phyloP scores from a whole-genome alignment of 2,888 invertebrate genomes.

The Drosophila birchii region DNA sequence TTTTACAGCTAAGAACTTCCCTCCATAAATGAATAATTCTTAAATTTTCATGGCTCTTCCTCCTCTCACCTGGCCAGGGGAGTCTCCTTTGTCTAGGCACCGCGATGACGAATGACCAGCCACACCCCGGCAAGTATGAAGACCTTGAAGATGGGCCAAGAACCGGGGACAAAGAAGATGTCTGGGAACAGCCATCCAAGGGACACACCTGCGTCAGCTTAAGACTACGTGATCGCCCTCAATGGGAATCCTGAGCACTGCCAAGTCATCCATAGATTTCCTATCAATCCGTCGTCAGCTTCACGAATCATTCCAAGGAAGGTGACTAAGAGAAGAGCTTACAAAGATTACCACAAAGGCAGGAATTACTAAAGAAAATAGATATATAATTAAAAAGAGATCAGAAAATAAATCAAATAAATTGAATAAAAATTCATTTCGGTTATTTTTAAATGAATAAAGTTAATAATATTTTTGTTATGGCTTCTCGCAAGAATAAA shows the following conservation, averaged over 20 bases:
- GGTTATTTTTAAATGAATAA: not conserved
- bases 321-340: not conserved
- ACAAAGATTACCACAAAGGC: not conserved
- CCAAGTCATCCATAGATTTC: not conserved
- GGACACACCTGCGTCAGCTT: slow-evolving; percentile 11
- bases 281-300: not conserved
- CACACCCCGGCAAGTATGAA: not conserved
- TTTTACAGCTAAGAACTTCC: not conserved
- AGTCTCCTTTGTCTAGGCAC: not conserved
- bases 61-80: not conserved
- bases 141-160: not conserved
- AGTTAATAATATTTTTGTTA: too few relatives aligned
- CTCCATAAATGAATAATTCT: not conserved
- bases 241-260: not conserved
- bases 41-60: not conserved
- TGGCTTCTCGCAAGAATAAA: not conserved
- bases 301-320: not conserved
- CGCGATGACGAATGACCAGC: not conserved
- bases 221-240: slow-evolving; percentile 2
- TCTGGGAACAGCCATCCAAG: not conserved
- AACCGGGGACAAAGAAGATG: not conserved
- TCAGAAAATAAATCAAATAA: not conserved
- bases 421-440: not conserved
- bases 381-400: too few relatives aligned
- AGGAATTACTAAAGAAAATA: not conserved